Percentiles rank a stretch among this genome's conserved stretches.
These are phyloP conservation scores for Lagocephalus sceleratus DNA, from an alignment of 2,797 vertebrate genomes.

Conservation along the genomic window DNA sequence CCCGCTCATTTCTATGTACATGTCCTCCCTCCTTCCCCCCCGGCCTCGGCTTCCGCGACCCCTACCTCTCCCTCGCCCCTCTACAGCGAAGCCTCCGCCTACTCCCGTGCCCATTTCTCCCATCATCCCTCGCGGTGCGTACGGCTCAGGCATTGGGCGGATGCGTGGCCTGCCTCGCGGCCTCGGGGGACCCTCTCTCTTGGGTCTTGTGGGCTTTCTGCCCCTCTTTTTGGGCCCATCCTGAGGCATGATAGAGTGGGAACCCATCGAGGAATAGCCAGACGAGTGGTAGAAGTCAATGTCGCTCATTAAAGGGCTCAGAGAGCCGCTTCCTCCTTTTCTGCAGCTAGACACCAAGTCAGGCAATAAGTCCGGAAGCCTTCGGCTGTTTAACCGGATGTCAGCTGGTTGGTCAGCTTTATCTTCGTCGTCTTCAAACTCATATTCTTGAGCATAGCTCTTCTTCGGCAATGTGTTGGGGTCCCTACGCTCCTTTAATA, in stretches of 20 bases:
- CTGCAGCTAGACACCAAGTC: constrained; percentile 94
- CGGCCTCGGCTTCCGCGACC: constrained; percentile 80
- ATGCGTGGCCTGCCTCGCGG: constrained; percentile 88
- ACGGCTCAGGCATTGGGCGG: constrained; percentile 82
- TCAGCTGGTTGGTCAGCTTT: constrained; percentile 89
- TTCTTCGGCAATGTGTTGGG: constrained; percentile 89
- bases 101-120: constrained; percentile 71
- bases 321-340: constrained; percentile 74
- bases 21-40: constrained; percentile 82
- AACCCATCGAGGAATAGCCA: constrained; percentile 75
- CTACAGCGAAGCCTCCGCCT: constrained; percentile 64
- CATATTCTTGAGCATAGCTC: constrained; percentile 93
- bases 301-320: constrained; percentile 88
- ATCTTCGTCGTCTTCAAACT: constrained; percentile 93
- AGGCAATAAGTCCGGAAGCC: constrained; percentile 82
- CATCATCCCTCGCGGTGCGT: constrained; percentile 79
- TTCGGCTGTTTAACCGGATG: constrained; percentile 89
- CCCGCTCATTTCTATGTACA: constrained; percentile 77
- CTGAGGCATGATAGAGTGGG: constrained; percentile 75
- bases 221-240: constrained; percentile 87
- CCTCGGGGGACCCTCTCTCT: constrained; percentile 87
- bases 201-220: constrained; percentile 88
- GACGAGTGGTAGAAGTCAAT: constrained; percentile 84
- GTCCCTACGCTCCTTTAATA: constrained; percentile 87
- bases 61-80: constrained; percentile 80